Evolutionary conservation across 2,113 vertebrate genomes (phyloP), one percentile per base, ranked within the genome.

Genomic region (Rhinoderma darwinii): DNA sequence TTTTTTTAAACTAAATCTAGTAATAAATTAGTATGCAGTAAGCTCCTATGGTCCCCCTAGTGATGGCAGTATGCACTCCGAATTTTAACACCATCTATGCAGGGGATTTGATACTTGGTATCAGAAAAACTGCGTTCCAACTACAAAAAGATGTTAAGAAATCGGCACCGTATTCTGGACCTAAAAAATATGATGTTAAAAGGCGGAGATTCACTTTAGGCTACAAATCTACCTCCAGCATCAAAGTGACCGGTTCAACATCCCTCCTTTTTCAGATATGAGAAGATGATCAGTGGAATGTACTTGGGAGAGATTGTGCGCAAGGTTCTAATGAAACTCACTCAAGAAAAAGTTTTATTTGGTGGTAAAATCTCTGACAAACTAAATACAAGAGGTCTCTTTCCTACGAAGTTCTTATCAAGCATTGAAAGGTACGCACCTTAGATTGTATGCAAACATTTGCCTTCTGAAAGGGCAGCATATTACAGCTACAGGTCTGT

Each of bases 201-300:
- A 11, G 44, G 44, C 14, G 44, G 44, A 1, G 44, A 47, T 47
- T 11, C 44, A 47, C 9, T 47, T 47, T 47, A 47, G 14, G 44
- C 14, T 47, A 47, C 5, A 47, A n/a, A n/a, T n/a, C n/a, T n/a
- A 47, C 44, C 4, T 1, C 44, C 44, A 12, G 44, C 44, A 47
- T 6, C 44, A 56, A 56, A 56, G 54, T 56, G 10, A 56, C 54
- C 1, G 7, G 54, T 25, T 5, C 25, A 15, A 72, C 43, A 9
- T 2, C 44, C 22, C 22, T 1, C 14, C 22, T n/a, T 30, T 41
- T 44, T 9, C 84, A 96, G 95, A 89, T 96, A 92, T 5, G 95
- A 96, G 91, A 96, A 96, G 89, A 93, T 96, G 87, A 95, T 96
- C 90, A 95, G 95, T 0, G 94, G 95, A 51, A 95, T 95, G 95